Conservation (phyloP, 2,888 invertebrate genomes). For the Latheticus oryzae region DNA sequence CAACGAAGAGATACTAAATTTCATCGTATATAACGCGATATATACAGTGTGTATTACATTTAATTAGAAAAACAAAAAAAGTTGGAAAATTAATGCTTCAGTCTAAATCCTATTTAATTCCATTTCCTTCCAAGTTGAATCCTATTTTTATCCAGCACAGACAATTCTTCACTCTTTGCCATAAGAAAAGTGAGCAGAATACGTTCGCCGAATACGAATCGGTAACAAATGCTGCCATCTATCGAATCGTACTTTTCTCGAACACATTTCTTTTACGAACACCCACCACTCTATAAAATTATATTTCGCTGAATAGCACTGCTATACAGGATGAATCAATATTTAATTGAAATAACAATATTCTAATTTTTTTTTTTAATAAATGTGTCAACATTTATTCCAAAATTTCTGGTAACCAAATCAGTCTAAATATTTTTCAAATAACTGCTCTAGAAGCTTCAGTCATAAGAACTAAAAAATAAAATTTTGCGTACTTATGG, state of each 20-base stretch:
- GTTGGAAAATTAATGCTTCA: constrained; percentile 32
- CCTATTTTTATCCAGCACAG: constrained; percentile 38
- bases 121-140: constrained; percentile 32
- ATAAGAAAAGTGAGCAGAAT: constrained; percentile 52
- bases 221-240: constrained; percentile 68
- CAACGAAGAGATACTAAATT: constrained; percentile 59
- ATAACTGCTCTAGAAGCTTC: no score
- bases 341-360: no score
- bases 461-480: no score
- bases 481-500: no score
- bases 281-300: constrained; percentile 7
- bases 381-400: no score
- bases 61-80: no score
- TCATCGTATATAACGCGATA: constrained; percentile 50
- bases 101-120: constrained; percentile 36
- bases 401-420: no score
- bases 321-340: no score
- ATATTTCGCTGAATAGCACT: constrained; percentile 1
- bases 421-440: no score
- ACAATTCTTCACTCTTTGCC: constrained; percentile 36
- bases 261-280: constrained; percentile 18
- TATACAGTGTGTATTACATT: no score
- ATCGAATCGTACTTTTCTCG: constrained; percentile 48
- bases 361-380: no score
- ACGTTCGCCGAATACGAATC: constrained; percentile 70